Evolutionary conservation across 2,888 invertebrate species (phyloP), one percentile per base, ranked within the genome.

Genomic region (Cremastinae sp.): DNA sequence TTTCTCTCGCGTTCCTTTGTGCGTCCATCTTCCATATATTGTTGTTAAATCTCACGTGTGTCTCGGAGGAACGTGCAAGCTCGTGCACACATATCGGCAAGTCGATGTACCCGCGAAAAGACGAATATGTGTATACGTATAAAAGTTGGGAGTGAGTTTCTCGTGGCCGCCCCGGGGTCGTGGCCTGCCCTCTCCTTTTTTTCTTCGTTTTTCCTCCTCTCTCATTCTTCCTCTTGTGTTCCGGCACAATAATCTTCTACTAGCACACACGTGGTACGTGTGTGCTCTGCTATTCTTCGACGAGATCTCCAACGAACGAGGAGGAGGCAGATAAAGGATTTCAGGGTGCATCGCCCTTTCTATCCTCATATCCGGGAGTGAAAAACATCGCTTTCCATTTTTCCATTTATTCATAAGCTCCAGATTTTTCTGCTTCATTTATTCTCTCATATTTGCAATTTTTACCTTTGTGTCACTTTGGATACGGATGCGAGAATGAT

Each of bases 131-230:
- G 53, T 43, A 5, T 28, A 28, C n/a, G n/a, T 28, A 28, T 28
- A 28, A 73, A 69, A 59, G 64, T 64, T 43, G 59, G 68, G 64
- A 70, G 75, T 79, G 78, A 80, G 79, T 81, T 80, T 77, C 82
- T 85, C 87, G 86, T 85, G 86, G 85, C 87, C 82, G 84, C 86
- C 80, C 65, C 85, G 87, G 87, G 89, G 89, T 89, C 89, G 86
- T 87, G 88, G 85, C 89, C 88, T 87, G 86, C 87, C 89, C 86
- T 86, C 86, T 81, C 75, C 71, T 82, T 85, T 83, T 82, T 85
- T 86, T 73, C 76, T 56, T 59, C 49, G 53, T 69, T 79, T 65
- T 78, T 72, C 66, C 51, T 58, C 56, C 71, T 53, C 72, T 68
- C 53, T 58, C 59, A 43, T 39, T 55, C 43, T 65, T 70, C 55